Evolutionary conservation across 2,888 invertebrate species (phyloP).

Genomic region (Gonocerus acuteangulatus): DNA sequence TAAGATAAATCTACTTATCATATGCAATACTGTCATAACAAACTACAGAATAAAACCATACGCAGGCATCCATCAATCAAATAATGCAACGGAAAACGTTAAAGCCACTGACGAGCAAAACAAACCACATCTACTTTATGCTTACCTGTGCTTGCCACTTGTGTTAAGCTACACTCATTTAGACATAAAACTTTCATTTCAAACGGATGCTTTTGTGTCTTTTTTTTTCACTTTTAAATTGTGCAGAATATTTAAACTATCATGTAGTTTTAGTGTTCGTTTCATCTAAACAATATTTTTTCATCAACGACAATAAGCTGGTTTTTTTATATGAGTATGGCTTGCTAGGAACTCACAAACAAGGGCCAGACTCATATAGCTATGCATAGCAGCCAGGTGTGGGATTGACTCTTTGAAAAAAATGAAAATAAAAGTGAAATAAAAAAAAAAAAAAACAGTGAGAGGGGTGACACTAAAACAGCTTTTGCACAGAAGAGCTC

Average conservation of each 20-base stretch:
- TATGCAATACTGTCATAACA: not conserved
- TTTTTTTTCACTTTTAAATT: conserved; percentile 1
- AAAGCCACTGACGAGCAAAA: not conserved
- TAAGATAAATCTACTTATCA: not conserved
- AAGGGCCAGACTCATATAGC: not conserved
- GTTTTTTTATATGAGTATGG: not conserved
- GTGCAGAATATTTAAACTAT: not conserved
- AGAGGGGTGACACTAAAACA: conserved; percentile 38
- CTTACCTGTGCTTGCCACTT: conserved; percentile 22
- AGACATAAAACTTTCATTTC: conserved; percentile 17
- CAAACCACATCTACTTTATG: not conserved
- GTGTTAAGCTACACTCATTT: conserved; percentile 29
- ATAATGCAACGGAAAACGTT: conserved; percentile 1
- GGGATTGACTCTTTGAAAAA: not conserved
- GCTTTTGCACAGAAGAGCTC: conserved; percentile 12
- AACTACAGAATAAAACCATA: not conserved
- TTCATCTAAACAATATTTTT: no score
- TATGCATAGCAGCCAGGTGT: conserved; percentile 19
- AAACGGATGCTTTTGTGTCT: not conserved
- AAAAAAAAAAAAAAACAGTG: conserved; percentile 35
- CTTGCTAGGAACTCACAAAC: not conserved
- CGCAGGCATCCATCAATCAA: not conserved
- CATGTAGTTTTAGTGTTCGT: no score
- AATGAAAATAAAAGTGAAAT: no score
- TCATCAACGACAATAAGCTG: no score